Evolutionary conservation across 2,888 invertebrate genomes (phyloP), one percentile per base, ranked within the genome.

Genomic region (Nymphalis polychloros): DNA sequence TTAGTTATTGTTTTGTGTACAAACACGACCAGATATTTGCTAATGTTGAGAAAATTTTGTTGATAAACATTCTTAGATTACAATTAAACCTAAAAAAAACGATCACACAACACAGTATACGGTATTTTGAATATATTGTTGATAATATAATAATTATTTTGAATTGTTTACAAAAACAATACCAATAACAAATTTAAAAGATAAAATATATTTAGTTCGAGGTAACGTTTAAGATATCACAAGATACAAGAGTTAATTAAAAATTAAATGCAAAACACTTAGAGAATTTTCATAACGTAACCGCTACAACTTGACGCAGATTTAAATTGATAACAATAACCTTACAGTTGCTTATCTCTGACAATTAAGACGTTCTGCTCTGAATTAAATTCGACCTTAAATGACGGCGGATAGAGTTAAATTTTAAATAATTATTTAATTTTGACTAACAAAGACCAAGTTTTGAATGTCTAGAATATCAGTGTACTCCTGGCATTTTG

Each of bases 401-500:
- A 1, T 2, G 19, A n/a, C 1, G 57, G 74, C 64, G 63, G n/a
- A 73, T 81, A 81, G 74, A 78, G 82, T 79, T 79, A 67, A 81
- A 77, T 78, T 79, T 85, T 64, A 69, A 27, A 59, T 31, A 31
- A 31, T 69, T 76, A 75, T 62, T 59, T 41, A 68, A 71, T 65
- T 70, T 72, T 65, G 72, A 67, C 72, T 76, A 63, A 67, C 66
- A 69, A 64, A 71, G 69, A 63, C 65, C 46, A 77, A 79, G 77
- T 75, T 75, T 76, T 74, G 74, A 73, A 79, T 79, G 79, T 79
- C 79, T 76, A 73, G 72, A 78, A 83, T 82, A 84, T 81, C 75
- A 79, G 80, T 76, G 76, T 77, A 77, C 77, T 79, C 79, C 78
- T 78, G 81, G 83, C 81, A 84, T 85, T 84, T 84, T 77, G 81